Base-by-base conservation (phyloP, 2,113 vertebrate genomes). In the Erythrolamprus reginae region DNA sequence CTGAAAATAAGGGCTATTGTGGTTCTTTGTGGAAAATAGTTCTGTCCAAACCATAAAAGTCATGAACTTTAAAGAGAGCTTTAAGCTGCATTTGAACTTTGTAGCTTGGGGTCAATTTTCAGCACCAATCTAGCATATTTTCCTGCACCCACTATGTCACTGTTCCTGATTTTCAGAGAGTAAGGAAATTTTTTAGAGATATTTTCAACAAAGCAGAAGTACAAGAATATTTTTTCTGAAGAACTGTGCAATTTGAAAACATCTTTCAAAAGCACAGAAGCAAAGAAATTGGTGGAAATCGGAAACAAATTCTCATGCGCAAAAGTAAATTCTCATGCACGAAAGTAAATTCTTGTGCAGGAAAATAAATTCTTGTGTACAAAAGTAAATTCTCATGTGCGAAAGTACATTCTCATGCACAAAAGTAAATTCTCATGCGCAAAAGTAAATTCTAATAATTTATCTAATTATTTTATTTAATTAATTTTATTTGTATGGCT, bases 101-200 rank as follows among this genome's bases (percentile, higher is more conserved):
- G 89, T 87, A 61, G 88, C 45, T 88, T 92, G 90, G 88, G 70
- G 56, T 85, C 83, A 85, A 7, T 91, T 90, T 87, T 89, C 84
- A 90, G 88, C 52, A 51, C 94, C 70, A 94, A 89, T 89, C 84
- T 90, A 93, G 94, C 0, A 0, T 52, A 92, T 0, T 50, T 95
- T 88, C 90, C 93, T 86, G 83, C 86, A 87, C 94, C 93, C 94
- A 94, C 91, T 90, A 93, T 92, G 92, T 94, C 95, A 95, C 93
- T 94, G 93, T 94, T 94, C 23, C 93, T 96, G 96, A 93, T 48
- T 65, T 51, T 45, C 9, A 52, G 84, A 51, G 15, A 19, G 10
- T n/a, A 28, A 33, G 6, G 9, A 51, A 48, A 3, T 10, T 70
- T 96, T 95, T 95, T 17, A 77, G 70, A 77, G 15, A 77, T 42